These are phyloP conservation scores for Cirrhinus molitorella DNA, from an alignment of 2,797 vertebrate species.

Conservation along the genomic window DNA sequence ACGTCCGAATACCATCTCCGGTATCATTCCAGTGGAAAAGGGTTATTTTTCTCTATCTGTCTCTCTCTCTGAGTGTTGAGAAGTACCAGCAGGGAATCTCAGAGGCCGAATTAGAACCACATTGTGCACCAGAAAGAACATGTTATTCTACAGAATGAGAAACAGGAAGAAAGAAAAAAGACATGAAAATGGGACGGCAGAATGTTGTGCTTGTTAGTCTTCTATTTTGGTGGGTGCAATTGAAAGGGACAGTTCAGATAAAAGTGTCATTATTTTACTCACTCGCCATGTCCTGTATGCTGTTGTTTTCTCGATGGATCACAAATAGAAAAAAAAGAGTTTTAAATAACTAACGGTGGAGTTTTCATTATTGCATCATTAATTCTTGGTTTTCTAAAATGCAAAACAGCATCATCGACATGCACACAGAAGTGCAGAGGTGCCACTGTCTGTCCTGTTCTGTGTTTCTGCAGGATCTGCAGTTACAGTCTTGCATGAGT, in stretches of 20 bases:
- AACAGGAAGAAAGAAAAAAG: slow-evolving; percentile 5
- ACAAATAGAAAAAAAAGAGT: background rate
- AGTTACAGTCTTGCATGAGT: slow-evolving; percentile 60
- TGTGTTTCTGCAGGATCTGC: slow-evolving; percentile 66
- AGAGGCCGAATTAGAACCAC: slow-evolving; percentile 7
- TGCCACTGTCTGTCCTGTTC: slow-evolving; percentile 52
- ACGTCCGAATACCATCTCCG: background rate
- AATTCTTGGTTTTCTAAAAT: background rate
- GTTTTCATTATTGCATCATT: background rate
- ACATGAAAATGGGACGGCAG: background rate
- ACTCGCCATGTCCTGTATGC: background rate
- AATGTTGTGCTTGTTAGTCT: background rate
- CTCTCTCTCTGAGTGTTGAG: background rate
- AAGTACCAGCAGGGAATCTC: slow-evolving; percentile 20
- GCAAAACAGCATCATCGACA: background rate
- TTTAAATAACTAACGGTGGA: background rate
- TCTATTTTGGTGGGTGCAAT: background rate
- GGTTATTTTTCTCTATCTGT: background rate
- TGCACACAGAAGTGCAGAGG: slow-evolving; percentile 19
- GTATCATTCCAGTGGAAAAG: background rate
- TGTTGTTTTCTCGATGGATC: background rate
- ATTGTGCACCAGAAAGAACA: slow-evolving; percentile 5
- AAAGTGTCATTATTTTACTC: slow-evolving; percentile 9
- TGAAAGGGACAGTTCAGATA: background rate
- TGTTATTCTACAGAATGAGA: slow-evolving; percentile 5